phyloP scores from a whole-genome alignment of 1,140 invertebrate genomes.

The Oscheius sp. region DNA sequence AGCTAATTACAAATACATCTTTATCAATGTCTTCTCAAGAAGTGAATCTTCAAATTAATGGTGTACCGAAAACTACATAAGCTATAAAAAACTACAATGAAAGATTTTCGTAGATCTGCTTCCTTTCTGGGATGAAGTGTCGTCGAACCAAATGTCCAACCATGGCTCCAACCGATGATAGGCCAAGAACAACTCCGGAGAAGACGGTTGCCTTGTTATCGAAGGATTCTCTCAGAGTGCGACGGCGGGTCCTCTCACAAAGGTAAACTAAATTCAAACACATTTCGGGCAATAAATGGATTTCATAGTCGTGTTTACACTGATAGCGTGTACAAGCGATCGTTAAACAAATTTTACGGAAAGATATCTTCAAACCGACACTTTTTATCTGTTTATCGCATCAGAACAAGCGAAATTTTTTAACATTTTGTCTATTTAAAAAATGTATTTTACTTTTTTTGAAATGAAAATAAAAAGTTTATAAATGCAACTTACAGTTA shows the following conservation, averaged over 20 bases:
- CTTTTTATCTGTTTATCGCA: too few species aligned
- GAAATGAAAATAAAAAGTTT: too few species aligned
- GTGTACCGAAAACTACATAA: not conserved
- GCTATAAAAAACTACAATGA: not conserved
- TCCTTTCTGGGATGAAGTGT: slow-evolving; percentile 33
- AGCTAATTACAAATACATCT: not conserved
- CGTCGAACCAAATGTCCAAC: slow-evolving; percentile 28
- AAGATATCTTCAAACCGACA: too few species aligned
- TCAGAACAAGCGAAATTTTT: too few species aligned
- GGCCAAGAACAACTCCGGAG: slow-evolving; percentile 22
- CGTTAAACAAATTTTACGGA: too few species aligned
- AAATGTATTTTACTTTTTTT: slow-evolving; percentile 6
- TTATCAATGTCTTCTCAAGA: not conserved
- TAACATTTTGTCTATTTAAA: not conserved
- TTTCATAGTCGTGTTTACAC: not conserved
- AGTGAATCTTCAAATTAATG: too few species aligned
- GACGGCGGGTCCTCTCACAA: slow-evolving; percentile 27
- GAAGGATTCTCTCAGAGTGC: slow-evolving; percentile 28
- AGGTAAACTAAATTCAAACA: slow-evolving; percentile 28
- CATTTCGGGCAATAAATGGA: not conserved
- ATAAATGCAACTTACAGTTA: slow-evolving; percentile 33
- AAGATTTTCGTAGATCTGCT: slow-evolving; percentile 33
- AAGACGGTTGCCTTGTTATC: slow-evolving; percentile 25
- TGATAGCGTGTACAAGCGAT: not conserved
- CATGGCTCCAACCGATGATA: slow-evolving; percentile 24